Base-by-base conservation (phyloP, 2,797 vertebrate species). In the Cryptoblepharus egeriae region DNA sequence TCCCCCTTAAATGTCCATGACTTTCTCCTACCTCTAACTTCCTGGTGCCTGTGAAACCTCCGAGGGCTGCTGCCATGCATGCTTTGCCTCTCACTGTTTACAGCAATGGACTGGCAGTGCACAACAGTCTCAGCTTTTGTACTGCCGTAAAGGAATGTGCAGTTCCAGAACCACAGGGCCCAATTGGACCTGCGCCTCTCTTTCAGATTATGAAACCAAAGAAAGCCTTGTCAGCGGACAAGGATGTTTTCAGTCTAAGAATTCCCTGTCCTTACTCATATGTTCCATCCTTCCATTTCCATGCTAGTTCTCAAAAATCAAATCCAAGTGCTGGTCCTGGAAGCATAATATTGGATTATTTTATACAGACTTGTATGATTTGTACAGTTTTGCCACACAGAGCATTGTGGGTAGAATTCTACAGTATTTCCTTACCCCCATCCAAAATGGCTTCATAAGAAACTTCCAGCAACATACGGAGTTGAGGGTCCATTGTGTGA, bases 401-500 rank as follows among this genome's bases (percentile, higher is more conserved):
- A 42, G 10, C 13, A 28, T 42, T 45, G 57, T 20, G 30, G 7
- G 37, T 28, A 67, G 35, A 52, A 68, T 75, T 68, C 42, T 79
- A 37, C 30, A 58, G 8, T 63, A n/a, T 77, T 55, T 77, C 68
- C 93, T 89, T 88, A 99, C 99, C 99, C 97, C 94, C 97, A 75
- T 99, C 99, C 88, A 99, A 85, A 35, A 99, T 97, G 77, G 98
- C 98, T 92, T 99, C 99, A 0, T 98, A 99, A 81, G 97, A 93
- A 61, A 98, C 92, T 94, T 99, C 99, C 82, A 99, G 91, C 88
- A 99, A 93, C 90, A 99, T 87, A 4, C 99, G 96, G 63, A 99
- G 96, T 77, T 99, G 99, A 55, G 99, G 99, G 92, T 99, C 99
- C 99, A 99, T 99, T 1, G 97, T 99, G 91, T 99, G 95, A 18